phyloP scores from a whole-genome alignment of 1,140 invertebrate genomes.

The Drosophila kepulauana region DNA sequence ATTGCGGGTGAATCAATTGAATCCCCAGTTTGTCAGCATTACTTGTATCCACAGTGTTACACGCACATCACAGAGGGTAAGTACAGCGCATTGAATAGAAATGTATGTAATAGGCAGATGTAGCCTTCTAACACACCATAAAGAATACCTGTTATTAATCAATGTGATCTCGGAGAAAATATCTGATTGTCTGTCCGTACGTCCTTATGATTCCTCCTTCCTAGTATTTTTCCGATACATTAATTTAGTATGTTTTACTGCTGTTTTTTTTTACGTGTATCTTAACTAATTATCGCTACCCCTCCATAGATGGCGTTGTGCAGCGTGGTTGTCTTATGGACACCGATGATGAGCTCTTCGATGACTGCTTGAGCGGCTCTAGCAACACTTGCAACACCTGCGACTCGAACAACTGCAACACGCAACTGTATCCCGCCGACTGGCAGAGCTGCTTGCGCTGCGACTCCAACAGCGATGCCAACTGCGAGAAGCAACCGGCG shows the following conservation, averaged over 20 bases:
- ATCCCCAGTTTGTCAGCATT: conserved; percentile 39
- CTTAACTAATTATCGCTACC: not conserved
- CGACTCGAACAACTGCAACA: conserved; percentile 59
- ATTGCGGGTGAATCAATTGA: rapidly evolving
- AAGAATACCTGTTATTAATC: no score
- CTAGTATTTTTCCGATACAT: no score
- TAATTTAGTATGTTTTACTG: no score
- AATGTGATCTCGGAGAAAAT: no score
- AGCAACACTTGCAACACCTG: conserved; percentile 57
- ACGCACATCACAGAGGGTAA: conserved; percentile 52
- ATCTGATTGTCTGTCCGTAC: no score
- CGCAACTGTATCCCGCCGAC: conserved; percentile 52
- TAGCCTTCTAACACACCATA: no score
- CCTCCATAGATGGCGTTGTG: conserved; percentile 58
- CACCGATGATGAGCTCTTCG: conserved; percentile 56
- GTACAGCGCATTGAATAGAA: not conserved
- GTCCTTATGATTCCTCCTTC: no score
- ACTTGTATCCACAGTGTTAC: conserved; percentile 59
- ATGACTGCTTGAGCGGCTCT: conserved; percentile 53
- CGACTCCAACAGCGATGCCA: conserved; percentile 55
- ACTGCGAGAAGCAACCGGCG: conserved; percentile 53
- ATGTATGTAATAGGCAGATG: no score
- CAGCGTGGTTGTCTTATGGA: conserved; percentile 67
- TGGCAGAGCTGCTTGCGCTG: conserved; percentile 71
- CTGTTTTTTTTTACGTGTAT: no score